Base-by-base conservation (phyloP, 2,113 vertebrate species). In the Nesoenas mayeri region DNA sequence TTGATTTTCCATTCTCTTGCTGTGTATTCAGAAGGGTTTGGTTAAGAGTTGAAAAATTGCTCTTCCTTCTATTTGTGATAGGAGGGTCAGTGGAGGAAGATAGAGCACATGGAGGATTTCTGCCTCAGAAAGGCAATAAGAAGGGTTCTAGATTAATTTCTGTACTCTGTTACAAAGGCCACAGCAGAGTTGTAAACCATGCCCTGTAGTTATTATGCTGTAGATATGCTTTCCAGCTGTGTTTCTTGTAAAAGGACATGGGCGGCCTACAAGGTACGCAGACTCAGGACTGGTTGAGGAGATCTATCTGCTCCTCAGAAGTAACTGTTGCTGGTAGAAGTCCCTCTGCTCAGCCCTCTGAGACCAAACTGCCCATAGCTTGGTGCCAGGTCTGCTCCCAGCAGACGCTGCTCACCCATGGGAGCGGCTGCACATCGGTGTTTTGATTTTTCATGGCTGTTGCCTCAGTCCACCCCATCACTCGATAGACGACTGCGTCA, bases 361-460 rank as follows among this genome's bases (percentile, higher is more conserved):
- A 66, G 32, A 78, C 18, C 12, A 34, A 67, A 25, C 8, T 29
- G 10, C 24, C 3, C 0, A 0, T 34, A 4, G 17, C 29, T 67
- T n/a, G 85, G 31, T 53, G 11, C 48, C 29, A 31, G 47, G 64
- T 12, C 26, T 48, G 64, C 51, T 88, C 57, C 57, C 0, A 0
- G 16, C 7, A 0, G 13, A 36, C 1, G 3, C 54, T 70, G 60
- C 47, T 72, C 16, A 5, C 24, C 29, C 13, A 14, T 1, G 0
- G 60, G 34, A 57, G 6, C 3, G 0, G 40, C 40, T 65, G 58
- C 38, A 24, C 2, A 2, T 22, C 28, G 11, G 10, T 11, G 14
- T 10, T 32, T 60, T 50, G 54, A 20, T 74, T 89, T 58, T 78
- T 57, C 18, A 5, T 26, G 26, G 12, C 24, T 4, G 21, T 80